Conservation (phyloP, 2,797 vertebrate species). For the Anomalospiza imberbis region DNA sequence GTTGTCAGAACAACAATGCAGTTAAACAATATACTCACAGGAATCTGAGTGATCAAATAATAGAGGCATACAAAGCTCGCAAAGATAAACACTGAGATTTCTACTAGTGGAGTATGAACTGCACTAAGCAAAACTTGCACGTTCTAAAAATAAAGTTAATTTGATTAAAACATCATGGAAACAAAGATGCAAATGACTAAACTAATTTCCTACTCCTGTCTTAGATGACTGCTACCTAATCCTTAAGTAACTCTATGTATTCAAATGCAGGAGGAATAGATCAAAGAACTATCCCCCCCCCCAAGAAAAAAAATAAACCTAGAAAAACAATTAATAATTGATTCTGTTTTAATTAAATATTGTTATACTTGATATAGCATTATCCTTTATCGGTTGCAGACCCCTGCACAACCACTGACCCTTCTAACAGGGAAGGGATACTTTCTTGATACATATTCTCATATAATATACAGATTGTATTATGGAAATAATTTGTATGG, state of each 20-base stretch:
- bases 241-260: not conserved
- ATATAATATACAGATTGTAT: not conserved
- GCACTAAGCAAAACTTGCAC: not conserved
- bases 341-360: not conserved
- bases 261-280: not conserved
- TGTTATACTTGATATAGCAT: not conserved
- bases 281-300: fast-evolving
- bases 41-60: not conserved
- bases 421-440: not conserved
- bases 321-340: not conserved
- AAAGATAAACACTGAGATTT: not conserved
- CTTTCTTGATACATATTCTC: not conserved
- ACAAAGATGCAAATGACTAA: not conserved
- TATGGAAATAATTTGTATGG: not conserved
- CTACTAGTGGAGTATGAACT: not conserved
- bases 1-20: not conserved
- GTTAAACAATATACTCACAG: not conserved
- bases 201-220: not conserved
- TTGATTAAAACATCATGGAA: not conserved
- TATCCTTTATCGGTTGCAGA: not conserved
- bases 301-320: not conserved
- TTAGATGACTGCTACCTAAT: not conserved
- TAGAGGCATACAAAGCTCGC: not conserved
- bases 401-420: not conserved
- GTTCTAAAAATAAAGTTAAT: not conserved